phyloP scores from a whole-genome alignment of 2,797 vertebrate species.

The Labeo calbasu region DNA sequence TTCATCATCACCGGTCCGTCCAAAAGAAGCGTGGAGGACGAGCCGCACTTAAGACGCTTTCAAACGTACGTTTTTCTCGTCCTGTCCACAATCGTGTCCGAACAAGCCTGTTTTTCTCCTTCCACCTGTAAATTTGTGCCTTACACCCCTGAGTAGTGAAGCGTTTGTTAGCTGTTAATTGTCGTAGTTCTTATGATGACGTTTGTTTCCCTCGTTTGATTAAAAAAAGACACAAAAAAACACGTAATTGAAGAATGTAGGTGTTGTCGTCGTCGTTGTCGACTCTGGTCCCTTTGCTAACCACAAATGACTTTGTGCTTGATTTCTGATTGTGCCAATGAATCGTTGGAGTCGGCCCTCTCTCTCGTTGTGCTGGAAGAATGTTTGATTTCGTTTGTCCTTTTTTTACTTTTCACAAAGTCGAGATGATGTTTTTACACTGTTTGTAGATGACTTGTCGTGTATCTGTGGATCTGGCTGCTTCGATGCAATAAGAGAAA shows the following conservation, averaged over 20 bases:
- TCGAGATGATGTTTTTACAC: slow-evolving; percentile 73
- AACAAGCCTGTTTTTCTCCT: slow-evolving; percentile 81
- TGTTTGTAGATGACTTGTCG: slow-evolving; percentile 64
- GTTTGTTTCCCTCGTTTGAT: slow-evolving; percentile 79
- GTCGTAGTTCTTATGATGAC: slow-evolving; percentile 78
- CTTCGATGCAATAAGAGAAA: slow-evolving; percentile 70
- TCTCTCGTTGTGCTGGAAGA: slow-evolving; percentile 75
- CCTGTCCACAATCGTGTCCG: slow-evolving; percentile 76
- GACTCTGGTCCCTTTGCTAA: slow-evolving; percentile 73
- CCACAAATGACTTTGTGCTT: slow-evolving; percentile 74
- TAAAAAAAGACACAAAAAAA: slow-evolving; percentile 42
- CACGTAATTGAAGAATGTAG: slow-evolving; percentile 82
- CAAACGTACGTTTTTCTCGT: slow-evolving; percentile 64
- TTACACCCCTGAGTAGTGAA: slow-evolving; percentile 98
- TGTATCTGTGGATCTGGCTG: slow-evolving; percentile 67
- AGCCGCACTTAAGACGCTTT: slow-evolving; percentile 16
- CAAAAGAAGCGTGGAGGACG: too few relatives aligned
- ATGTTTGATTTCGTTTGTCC: slow-evolving; percentile 69
- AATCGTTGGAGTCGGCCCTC: slow-evolving; percentile 74
- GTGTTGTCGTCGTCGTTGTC: slow-evolving; percentile 75
- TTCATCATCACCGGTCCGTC: slow-evolving; percentile 71
- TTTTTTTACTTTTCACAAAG: slow-evolving; percentile 71
- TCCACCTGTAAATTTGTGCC: slow-evolving; percentile 99
- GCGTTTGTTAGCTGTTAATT: slow-evolving; percentile 89
- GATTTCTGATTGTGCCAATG: slow-evolving; percentile 87